Percentiles rank a stretch among this genome's conserved stretches.
Conservation (phyloP, 1,140 invertebrate species). For the Choristoneura fumiferana region DNA sequence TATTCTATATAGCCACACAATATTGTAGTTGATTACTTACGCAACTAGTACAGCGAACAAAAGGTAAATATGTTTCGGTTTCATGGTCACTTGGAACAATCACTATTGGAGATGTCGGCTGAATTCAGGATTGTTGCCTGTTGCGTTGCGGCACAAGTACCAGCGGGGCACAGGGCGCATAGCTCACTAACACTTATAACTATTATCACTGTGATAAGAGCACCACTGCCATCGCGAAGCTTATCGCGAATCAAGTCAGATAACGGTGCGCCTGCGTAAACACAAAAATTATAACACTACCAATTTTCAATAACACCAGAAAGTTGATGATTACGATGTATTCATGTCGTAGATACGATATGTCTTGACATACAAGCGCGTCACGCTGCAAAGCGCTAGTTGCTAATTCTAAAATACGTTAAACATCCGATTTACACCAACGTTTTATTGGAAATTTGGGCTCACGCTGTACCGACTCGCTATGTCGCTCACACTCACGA, state of each 20-base stretch:
- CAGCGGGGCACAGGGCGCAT: conserved; percentile 52
- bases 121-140: conserved; percentile 51
- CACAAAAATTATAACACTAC: conserved; percentile 50
- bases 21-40: conserved; percentile 47
- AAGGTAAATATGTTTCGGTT: conserved; percentile 41
- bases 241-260: conserved; percentile 73
- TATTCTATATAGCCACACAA: no score
- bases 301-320: conserved; percentile 41
- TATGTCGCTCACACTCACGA: no score
- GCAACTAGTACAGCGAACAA: conserved; percentile 44
- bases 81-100: conserved; percentile 49
- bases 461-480: no score
- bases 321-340: neutral
- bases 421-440: no score
- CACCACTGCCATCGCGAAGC: conserved; percentile 61
- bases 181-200: conserved; percentile 76
- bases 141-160: conserved; percentile 51
- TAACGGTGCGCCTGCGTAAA: conserved; percentile 60
- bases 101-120: conserved; percentile 38
- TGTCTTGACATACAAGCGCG: neutral
- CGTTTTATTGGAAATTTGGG: no score
- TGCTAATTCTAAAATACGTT: neutral
- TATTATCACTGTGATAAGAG: conserved; percentile 77
- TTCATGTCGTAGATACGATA: neutral
- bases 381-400: neutral